Evolutionary conservation across 2,888 invertebrate genomes (phyloP).

Genomic region (Dicycla oo): DNA sequence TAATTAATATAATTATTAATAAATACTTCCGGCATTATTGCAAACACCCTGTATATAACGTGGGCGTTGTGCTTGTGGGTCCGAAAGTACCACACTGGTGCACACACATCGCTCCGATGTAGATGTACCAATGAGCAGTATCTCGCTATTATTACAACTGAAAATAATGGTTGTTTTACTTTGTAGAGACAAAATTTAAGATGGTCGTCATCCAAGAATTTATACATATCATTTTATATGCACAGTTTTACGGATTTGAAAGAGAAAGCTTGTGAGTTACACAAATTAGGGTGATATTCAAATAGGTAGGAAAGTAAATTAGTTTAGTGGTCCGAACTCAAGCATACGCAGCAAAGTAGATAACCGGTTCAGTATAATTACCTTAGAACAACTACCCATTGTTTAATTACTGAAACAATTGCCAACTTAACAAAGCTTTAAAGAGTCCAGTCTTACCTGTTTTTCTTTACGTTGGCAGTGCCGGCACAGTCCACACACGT

Average conservation of each 20-base stretch:
- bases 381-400: slow-evolving; percentile 13
- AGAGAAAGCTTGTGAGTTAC: too few species aligned
- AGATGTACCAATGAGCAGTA: slow-evolving; percentile 12
- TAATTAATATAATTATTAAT: not conserved
- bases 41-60: slow-evolving; percentile 42
- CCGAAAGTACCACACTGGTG: slow-evolving; percentile 37
- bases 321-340: not conserved
- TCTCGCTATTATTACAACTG: not conserved
- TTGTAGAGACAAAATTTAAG: too few species aligned
- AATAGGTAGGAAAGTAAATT: too few species aligned
- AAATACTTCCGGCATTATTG: not conserved
- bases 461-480: not conserved
- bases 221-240: too few species aligned
- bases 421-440: not conserved
- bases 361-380: not conserved
- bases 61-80: slow-evolving; percentile 42
- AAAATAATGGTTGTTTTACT: too few species aligned
- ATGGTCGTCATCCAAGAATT: too few species aligned
- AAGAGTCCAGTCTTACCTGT: not conserved
- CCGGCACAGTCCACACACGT: not conserved
- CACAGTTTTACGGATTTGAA: too few species aligned
- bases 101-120: slow-evolving; percentile 38
- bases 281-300: too few species aligned
- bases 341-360: not conserved
- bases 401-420: not conserved